Conservation (phyloP, 1,140 invertebrate genomes). For the Euschistus heros region DNA sequence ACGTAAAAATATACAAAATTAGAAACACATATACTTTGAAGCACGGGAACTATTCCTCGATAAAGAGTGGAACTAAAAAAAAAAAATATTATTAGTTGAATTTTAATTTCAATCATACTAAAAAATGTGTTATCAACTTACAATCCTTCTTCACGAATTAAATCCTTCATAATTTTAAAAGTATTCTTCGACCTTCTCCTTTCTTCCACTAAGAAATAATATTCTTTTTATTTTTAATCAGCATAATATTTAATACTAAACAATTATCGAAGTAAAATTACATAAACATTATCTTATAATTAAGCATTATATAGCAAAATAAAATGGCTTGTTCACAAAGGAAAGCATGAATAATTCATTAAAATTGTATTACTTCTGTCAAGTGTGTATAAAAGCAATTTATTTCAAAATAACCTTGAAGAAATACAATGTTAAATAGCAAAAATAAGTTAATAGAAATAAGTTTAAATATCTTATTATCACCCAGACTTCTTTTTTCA, state of each 20-base stretch:
- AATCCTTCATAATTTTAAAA: slow-evolving; percentile 44
- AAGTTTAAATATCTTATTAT: background rate
- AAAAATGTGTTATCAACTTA: slow-evolving; percentile 36
- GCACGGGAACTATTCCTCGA: slow-evolving; percentile 66
- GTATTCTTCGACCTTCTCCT: slow-evolving; percentile 47
- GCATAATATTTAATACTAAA: too few species aligned
- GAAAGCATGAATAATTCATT: too few species aligned
- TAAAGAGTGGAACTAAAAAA: slow-evolving; percentile 55
- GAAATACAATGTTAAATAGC: background rate
- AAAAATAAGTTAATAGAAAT: too few species aligned
- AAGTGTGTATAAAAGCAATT: background rate
- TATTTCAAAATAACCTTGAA: background rate
- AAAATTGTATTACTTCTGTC: too few species aligned
- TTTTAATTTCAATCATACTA: slow-evolving; percentile 12
- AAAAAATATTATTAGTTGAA: slow-evolving; percentile 11
- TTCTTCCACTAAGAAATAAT: slow-evolving; percentile 49
- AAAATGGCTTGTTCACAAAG: too few species aligned
- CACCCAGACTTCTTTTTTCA: background rate
- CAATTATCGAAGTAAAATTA: too few species aligned
- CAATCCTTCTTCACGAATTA: slow-evolving; percentile 60
- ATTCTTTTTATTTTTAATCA: background rate
- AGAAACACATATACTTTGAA: slow-evolving; percentile 71
- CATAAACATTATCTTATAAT: too few species aligned
- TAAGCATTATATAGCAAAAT: too few species aligned
- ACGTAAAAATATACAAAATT: slow-evolving; percentile 91